Conservation (phyloP, 2,797 vertebrate genomes). For the Apodemus agrarius region DNA sequence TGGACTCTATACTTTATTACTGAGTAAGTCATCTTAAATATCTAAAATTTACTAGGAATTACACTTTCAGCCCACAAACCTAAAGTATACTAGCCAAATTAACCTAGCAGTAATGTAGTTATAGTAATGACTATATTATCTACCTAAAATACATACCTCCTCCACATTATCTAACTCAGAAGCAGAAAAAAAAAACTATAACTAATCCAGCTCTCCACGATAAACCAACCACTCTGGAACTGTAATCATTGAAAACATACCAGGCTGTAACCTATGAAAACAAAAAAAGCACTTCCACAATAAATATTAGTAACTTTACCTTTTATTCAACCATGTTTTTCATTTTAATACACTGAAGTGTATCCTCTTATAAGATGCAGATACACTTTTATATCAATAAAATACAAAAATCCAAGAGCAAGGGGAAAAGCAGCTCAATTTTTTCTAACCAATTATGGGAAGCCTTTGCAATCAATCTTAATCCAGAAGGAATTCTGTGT, state of each 20-base stretch:
- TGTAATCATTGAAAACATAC: slow-evolving; percentile 35
- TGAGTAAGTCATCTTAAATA: not conserved
- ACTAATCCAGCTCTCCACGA: slow-evolving; percentile 20
- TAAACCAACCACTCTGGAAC: slow-evolving; percentile 31
- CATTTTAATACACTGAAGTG: not conserved
- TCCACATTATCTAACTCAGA: not conserved
- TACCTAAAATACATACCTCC: not conserved
- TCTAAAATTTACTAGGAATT: slow-evolving; percentile 38
- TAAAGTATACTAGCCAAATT: not conserved
- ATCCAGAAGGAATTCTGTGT: not conserved
- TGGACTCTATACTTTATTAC: not conserved
- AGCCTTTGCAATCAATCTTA: not conserved
- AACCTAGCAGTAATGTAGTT: not conserved
- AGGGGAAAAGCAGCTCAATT: not conserved
- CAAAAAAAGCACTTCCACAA: not conserved
- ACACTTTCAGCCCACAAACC: not conserved
- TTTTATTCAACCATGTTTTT: slow-evolving; percentile 34
- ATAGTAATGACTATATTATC: not conserved
- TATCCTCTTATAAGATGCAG: slow-evolving; percentile 3
- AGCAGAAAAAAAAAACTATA: slow-evolving; percentile 3
- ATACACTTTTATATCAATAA: slow-evolving; percentile 22
- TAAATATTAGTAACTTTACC: slow-evolving; percentile 22
- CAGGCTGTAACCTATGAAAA: slow-evolving; percentile 32
- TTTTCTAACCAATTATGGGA: not conserved
- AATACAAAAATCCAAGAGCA: slow-evolving; percentile 39